Evolutionary conservation across 53 echinoderm and acorn worm genomes (phyloP).

Genomic region (Holothuria leucospilota): DNA sequence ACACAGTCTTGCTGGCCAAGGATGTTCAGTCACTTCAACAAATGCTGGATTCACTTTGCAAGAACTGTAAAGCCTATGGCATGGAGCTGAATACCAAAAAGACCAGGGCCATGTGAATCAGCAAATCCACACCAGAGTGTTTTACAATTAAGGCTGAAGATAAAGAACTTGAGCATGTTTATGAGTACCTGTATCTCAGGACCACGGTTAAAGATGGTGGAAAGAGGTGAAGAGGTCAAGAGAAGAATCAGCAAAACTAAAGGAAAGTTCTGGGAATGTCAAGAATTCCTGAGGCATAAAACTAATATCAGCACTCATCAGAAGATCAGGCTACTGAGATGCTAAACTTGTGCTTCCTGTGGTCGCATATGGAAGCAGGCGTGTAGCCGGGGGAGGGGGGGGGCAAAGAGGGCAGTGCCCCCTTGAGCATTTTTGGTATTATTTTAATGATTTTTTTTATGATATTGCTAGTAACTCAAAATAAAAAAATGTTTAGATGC

Average conservation of each 20-base stretch:
- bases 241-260: constrained; percentile 27
- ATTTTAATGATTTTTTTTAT: too few relatives aligned
- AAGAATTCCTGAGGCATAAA: constrained; percentile 28
- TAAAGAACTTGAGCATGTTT: constrained; percentile 22
- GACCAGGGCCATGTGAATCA: constrained; percentile 44
- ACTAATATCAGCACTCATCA: not conserved
- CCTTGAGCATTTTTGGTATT: too few relatives aligned
- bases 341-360: too few relatives aligned
- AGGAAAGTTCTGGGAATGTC: constrained; percentile 12
- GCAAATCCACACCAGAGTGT: constrained; percentile 22
- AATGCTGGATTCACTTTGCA: constrained; percentile 1
- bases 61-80: constrained; percentile 23
- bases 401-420: too few relatives aligned
- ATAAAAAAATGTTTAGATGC: too few relatives aligned
- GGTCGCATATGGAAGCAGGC: too few relatives aligned
- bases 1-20: constrained; percentile 9
- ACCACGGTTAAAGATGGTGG: not conserved
- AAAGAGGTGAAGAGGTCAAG: not conserved
- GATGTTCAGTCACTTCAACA: constrained; percentile 30
- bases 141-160: not conserved
- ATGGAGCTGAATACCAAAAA: constrained; percentile 21
- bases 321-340: not conserved
- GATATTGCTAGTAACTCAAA: too few relatives aligned
- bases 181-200: constrained; percentile 39
- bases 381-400: too few relatives aligned